A percentile compares a stretch with the other conserved stretches of the same genome.
Evolutionary conservation across 1,140 invertebrate species (phyloP).

Genomic region (Brachystomella parvula): DNA sequence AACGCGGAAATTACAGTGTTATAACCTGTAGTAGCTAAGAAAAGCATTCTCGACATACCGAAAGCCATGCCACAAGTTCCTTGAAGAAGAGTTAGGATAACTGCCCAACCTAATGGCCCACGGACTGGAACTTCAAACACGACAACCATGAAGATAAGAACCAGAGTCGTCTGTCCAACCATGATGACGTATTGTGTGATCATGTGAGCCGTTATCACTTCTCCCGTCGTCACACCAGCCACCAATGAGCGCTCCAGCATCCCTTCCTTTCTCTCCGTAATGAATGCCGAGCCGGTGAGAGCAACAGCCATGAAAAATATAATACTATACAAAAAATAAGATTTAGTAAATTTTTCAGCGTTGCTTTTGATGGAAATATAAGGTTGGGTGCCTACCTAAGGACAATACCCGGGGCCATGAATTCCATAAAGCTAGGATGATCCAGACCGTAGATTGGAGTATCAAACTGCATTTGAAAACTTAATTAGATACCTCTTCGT

Average conservation of each 20-base stretch:
- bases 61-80: conserved; percentile 91
- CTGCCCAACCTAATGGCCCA: conserved; percentile 66
- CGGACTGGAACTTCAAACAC: conserved; percentile 71
- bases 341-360: neutral
- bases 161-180: conserved; percentile 78
- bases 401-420: conserved; percentile 89
- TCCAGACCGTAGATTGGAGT: conserved; percentile 79
- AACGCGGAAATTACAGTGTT: neutral
- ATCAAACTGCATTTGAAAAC: conserved; percentile 52
- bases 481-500: neutral
- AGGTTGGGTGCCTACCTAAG: conserved; percentile 58
- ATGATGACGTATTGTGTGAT: conserved; percentile 88
- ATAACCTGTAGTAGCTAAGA: conserved; percentile 6
- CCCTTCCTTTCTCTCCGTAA: conserved; percentile 85
- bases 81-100: conserved; percentile 62
- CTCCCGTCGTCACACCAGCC: conserved; percentile 75
- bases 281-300: conserved; percentile 81
- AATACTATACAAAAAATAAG: conserved; percentile 56
- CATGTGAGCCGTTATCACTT: conserved; percentile 85
- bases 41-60: conserved; percentile 47
- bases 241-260: conserved; percentile 83
- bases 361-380: no score
- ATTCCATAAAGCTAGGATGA: conserved; percentile 84
- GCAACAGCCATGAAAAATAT: conserved; percentile 92
- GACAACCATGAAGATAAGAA: conserved; percentile 73